Conservation (phyloP, 2,797 vertebrate species). For the Liasis olivaceus region DNA sequence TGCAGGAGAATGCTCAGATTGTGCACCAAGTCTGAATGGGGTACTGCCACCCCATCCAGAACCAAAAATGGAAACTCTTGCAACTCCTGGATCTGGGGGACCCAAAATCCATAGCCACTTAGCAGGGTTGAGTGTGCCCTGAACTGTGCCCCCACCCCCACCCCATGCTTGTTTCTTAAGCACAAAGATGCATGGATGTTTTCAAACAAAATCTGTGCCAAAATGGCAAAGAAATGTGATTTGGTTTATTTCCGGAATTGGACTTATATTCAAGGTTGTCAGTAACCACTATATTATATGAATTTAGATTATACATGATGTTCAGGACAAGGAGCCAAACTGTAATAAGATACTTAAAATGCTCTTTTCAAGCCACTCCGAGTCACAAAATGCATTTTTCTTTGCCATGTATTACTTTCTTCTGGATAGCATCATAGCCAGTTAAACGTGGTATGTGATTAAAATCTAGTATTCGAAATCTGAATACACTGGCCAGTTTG, state of each 20-base stretch:
- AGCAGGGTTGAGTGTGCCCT: neutral
- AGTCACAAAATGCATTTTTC: neutral
- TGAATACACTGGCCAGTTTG: neutral
- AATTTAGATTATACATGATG: slow-evolving; percentile 1
- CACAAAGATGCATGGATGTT: neutral
- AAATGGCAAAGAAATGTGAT: slow-evolving; percentile 20
- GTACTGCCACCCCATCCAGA: no score
- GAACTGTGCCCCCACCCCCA: neutral
- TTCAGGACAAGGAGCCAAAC: neutral
- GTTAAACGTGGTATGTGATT: neutral
- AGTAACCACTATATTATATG: slow-evolving; percentile 18
- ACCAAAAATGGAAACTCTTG: no score
- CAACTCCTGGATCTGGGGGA: no score
- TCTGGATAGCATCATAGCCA: slow-evolving; percentile 13
- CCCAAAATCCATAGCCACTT: neutral
- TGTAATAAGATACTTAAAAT: slow-evolving; percentile 15
- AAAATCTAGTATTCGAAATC: neutral
- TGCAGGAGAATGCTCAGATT: no score
- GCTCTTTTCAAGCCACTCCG: neutral
- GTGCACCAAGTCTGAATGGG: no score
- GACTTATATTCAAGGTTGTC: neutral
- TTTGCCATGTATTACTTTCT: neutral
- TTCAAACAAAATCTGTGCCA: slow-evolving; percentile 1
- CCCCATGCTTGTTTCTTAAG: neutral
- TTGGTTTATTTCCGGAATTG: slow-evolving; percentile 24